These are phyloP conservation scores for Mormyrus hasselquistii DNA, from an alignment of 2,797 vertebrate genomes.

Conservation along the genomic window DNA sequence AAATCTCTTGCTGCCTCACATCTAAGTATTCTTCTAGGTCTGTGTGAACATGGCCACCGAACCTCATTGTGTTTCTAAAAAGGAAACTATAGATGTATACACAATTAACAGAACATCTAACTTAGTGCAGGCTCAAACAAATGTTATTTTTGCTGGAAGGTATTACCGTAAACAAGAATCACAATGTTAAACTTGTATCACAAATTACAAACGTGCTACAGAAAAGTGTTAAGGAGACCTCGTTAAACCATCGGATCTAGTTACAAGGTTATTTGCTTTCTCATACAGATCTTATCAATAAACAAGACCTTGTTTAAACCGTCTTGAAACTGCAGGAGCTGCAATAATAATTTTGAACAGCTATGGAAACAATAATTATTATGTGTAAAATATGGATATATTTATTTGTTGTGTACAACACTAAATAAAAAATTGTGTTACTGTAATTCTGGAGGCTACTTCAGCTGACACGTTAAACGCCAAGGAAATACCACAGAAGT, in stretches of 20 bases:
- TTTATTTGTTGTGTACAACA: background rate
- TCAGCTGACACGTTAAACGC: background rate
- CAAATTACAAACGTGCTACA: background rate
- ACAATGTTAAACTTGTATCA: background rate
- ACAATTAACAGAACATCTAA: background rate
- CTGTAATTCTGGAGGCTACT: background rate
- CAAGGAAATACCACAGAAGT: background rate
- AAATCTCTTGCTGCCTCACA: background rate
- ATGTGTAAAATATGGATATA: background rate
- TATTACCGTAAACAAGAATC: background rate
- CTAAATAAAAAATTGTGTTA: background rate
- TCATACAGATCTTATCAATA: background rate
- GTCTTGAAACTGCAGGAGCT: background rate
- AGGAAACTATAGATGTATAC: background rate
- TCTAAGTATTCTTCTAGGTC: background rate
- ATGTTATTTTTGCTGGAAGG: background rate
- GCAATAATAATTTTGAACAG: background rate
- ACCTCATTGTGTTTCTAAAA: background rate
- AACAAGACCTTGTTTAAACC: background rate
- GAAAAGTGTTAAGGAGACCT: background rate
- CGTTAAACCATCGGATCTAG: background rate
- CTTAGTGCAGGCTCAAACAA: background rate
- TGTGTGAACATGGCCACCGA: background rate
- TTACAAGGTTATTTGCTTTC: background rate
- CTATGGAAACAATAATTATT: background rate